Evolutionary conservation across 2,888 invertebrate genomes (phyloP).

Genomic region (Lomographa bimaculata): DNA sequence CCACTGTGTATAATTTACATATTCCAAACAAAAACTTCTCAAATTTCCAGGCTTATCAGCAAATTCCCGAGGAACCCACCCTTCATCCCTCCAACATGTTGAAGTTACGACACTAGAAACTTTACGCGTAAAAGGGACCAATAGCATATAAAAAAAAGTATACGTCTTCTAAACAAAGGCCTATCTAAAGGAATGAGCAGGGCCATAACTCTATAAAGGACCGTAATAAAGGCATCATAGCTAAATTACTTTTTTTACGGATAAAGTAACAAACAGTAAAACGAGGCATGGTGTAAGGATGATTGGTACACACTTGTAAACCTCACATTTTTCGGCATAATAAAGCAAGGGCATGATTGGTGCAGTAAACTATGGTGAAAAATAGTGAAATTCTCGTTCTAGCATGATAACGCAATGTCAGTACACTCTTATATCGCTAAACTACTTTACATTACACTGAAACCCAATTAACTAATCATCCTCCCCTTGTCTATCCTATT

Average conservation of each 20-base stretch:
- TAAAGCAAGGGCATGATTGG: too few species aligned
- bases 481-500: too few species aligned
- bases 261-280: constrained; percentile 49
- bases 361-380: too few species aligned
- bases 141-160: constrained; percentile 34
- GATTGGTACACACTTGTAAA: constrained; percentile 9
- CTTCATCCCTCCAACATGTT: constrained; percentile 31
- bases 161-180: constrained; percentile 48
- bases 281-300: background rate
- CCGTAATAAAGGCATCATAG: constrained; percentile 60
- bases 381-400: too few species aligned
- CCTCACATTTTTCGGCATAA: too few species aligned
- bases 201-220: constrained; percentile 53
- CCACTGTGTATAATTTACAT: constrained; percentile 12
- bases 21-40: constrained; percentile 7
- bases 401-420: too few species aligned
- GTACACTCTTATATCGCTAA: too few species aligned
- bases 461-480: too few species aligned
- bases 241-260: constrained; percentile 58
- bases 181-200: constrained; percentile 51
- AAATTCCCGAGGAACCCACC: constrained; percentile 15
- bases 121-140: constrained; percentile 34
- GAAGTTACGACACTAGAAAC: constrained; percentile 35
- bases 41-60: constrained; percentile 16
- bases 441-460: too few species aligned